phyloP scores from a whole-genome alignment of 2,113 vertebrate genomes.

The Callipepla squamata region DNA sequence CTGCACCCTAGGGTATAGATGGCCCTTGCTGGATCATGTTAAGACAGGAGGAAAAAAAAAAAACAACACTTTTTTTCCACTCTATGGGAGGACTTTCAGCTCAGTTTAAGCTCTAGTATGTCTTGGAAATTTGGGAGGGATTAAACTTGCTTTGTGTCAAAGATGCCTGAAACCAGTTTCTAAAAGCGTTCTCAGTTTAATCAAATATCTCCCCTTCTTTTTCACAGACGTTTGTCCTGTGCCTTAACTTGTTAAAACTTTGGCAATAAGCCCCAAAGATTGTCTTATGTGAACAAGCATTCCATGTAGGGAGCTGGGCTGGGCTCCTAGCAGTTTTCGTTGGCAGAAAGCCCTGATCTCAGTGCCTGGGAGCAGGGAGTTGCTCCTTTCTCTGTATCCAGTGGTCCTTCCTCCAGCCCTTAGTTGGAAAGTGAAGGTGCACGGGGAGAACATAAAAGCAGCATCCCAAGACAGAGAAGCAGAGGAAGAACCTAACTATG shows the following conservation, averaged over 20 bases:
- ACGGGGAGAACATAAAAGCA: background rate
- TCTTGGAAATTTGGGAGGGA: background rate
- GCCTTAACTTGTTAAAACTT: background rate
- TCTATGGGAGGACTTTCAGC: background rate
- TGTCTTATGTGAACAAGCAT: background rate
- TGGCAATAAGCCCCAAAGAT: background rate
- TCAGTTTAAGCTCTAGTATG: background rate
- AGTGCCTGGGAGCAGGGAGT: background rate
- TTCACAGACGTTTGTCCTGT: background rate
- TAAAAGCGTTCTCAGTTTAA: background rate
- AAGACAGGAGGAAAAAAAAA: background rate
- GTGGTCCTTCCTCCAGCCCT: background rate
- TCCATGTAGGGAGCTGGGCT: background rate
- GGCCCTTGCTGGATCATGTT: background rate
- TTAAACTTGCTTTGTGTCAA: background rate
- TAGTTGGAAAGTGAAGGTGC: background rate
- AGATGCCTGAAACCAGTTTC: background rate
- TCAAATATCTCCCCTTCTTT: background rate
- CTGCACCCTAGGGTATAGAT: background rate
- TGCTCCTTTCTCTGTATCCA: background rate
- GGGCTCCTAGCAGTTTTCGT: background rate
- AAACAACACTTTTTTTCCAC: background rate
- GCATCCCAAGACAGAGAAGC: accelerated
- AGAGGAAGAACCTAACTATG: background rate
- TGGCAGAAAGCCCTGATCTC: background rate